Conservation (phyloP, 2,888 invertebrate genomes). For the Tetramorium bicarinatum region DNA sequence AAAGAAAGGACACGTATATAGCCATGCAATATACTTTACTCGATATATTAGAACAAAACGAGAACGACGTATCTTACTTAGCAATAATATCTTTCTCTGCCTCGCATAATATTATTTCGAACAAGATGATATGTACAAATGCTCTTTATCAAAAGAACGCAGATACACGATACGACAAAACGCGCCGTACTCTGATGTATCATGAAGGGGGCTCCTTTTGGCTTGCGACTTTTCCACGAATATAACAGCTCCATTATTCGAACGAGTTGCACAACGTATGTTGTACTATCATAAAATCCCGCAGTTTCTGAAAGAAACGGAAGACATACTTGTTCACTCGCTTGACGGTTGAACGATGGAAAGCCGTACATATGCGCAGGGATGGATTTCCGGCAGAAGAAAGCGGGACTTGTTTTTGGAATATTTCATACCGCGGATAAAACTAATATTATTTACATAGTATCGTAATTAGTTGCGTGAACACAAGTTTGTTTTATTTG, state of each 20-base stretch:
- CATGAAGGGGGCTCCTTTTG: not conserved
- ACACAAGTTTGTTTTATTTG: not conserved
- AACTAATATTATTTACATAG: not conserved
- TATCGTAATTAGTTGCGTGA: not conserved
- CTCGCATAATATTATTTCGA: not conserved
- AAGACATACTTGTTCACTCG: conserved; percentile 14
- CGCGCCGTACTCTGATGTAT: not conserved
- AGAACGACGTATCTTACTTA: not conserved
- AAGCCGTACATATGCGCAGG: conserved; percentile 62
- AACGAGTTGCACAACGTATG: not conserved
- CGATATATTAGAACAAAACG: not conserved
- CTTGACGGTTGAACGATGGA: conserved; percentile 12
- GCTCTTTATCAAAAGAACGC: not conserved
- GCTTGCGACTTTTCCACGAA: not conserved
- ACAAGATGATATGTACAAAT: conserved; percentile 4
- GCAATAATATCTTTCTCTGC: not conserved
- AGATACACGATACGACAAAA: not conserved
- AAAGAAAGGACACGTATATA: not conserved
- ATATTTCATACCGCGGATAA: not conserved
- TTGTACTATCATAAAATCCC: conserved; percentile 33
- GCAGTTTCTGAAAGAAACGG: not conserved
- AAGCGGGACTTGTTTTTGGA: not conserved
- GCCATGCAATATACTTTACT: not conserved
- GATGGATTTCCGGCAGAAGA: conserved; percentile 27
- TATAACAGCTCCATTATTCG: conserved; percentile 30